Base-by-base conservation (phyloP, 2,888 invertebrate genomes). In the Nomada flava region DNA sequence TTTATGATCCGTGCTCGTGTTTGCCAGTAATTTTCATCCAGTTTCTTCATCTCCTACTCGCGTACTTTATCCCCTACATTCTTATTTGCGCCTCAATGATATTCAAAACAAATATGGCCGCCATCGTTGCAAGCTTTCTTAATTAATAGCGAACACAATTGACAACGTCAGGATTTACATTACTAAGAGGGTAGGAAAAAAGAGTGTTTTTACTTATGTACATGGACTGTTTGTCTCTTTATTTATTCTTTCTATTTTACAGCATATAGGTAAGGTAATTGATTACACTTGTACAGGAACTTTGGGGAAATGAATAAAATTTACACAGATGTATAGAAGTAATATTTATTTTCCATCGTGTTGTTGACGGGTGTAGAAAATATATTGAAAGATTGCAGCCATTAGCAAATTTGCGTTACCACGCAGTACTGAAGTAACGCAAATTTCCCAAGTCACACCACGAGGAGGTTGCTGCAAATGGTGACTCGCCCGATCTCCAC, bases 361-460 rank as follows among this genome's bases (percentile, higher is more conserved):
- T 47, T 47, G 47, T 47, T 47, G 47, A 7, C 15, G 11, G 0
- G 15, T 47, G 15, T 15, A 47, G 47, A 0, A 47, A 47, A 47
- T 4, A 57, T 23, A 13, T 23, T 23, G 3, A 44, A 36, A 11
- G 1, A 2, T 70, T 70, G 72, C 82, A 82, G 83, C 82, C 63
- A 82, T 83, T 69, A 57, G 83, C 78, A 83, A 83, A 78, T 78
- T 71, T 42, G 36, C 11, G 15, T 44, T 13, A 44, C 26, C 52
- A 57, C 57, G 3, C 1, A 0, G 7, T 10, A 15, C 20, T 18
- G 13, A 36, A 20, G 26, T 50, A 57, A 80, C 20, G 59, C 20
- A 68, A 78, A 82, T 60, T 82, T 72, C 82, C 83, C 83, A 82
- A 82, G 82, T 83, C 83, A 83, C 82, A 83, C 83, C 83, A 82